Evolutionary conservation across 2,888 invertebrate species (phyloP).

Genomic region (Flexamia atlantica): DNA sequence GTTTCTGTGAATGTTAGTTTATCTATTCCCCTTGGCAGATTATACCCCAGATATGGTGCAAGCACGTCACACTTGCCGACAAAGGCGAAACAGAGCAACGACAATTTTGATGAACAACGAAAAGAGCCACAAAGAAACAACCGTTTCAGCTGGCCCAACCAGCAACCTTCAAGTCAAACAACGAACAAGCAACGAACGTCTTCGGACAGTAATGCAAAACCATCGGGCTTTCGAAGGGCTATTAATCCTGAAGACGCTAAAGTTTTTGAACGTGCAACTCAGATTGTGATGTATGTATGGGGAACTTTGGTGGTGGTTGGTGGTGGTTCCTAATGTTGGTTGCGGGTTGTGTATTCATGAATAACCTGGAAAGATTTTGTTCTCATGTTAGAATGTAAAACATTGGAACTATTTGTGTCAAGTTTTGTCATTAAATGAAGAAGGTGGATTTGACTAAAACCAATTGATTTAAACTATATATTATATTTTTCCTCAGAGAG

Average conservation of each 20-base stretch:
- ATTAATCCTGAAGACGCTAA: slow-evolving; percentile 86
- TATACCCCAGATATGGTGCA: slow-evolving; percentile 51
- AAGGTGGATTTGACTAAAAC: too few relatives aligned
- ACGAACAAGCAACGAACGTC: slow-evolving; percentile 72
- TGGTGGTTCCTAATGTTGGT: too few relatives aligned
- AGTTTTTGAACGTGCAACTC: slow-evolving; percentile 91
- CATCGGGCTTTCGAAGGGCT: slow-evolving; percentile 69
- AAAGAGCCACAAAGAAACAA: slow-evolving; percentile 73
- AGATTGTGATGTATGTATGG: slow-evolving; percentile 90
- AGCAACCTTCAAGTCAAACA: slow-evolving; percentile 55
- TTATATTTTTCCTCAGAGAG: too few relatives aligned
- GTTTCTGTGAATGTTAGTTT: neutral
- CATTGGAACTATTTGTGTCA: too few relatives aligned
- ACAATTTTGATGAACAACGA: slow-evolving; percentile 76
- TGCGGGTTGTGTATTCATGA: too few relatives aligned
- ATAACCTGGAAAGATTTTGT: too few relatives aligned
- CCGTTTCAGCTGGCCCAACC: slow-evolving; percentile 78
- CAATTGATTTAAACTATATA: too few relatives aligned
- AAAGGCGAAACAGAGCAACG: slow-evolving; percentile 68
- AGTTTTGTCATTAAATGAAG: too few relatives aligned
- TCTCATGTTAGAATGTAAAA: too few relatives aligned
- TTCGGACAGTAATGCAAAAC: slow-evolving; percentile 71
- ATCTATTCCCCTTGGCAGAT: slow-evolving; percentile 52
- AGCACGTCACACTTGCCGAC: slow-evolving; percentile 52
- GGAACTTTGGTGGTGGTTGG: too few relatives aligned